Percentiles rank a stretch among this genome's conserved stretches.
These are phyloP conservation scores for Eubasilissa regina DNA, from an alignment of 1,140 invertebrate species.

Conservation along the genomic window DNA sequence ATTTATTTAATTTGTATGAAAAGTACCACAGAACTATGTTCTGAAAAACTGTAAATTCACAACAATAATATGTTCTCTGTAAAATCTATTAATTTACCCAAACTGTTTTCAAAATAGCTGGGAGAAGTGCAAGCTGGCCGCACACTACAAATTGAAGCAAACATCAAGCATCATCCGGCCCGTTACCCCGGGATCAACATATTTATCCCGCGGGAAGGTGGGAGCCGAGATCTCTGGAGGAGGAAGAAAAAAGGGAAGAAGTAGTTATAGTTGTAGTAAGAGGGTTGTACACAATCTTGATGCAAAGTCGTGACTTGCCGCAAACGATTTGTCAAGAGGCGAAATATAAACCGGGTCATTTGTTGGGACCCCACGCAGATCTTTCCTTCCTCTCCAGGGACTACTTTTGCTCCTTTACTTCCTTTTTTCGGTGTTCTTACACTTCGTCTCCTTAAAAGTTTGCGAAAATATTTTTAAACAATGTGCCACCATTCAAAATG, in stretches of 20 bases:
- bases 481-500: too few relatives aligned
- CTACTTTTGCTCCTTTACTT: conserved; percentile 40
- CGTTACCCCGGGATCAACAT: conserved; percentile 45
- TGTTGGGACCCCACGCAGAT: conserved; percentile 53
- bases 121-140: neutral
- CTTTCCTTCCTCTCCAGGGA: conserved; percentile 22
- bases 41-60: too few relatives aligned
- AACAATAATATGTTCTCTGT: too few relatives aligned
- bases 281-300: conserved; percentile 55
- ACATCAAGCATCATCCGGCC: conserved; percentile 39
- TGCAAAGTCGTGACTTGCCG: conserved; percentile 60
- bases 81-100: too few relatives aligned
- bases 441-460: neutral
- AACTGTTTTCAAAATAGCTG: neutral
- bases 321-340: conserved; percentile 59
- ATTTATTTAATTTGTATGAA: too few relatives aligned
- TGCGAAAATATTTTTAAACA: neutral
- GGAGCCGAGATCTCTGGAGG: neutral
- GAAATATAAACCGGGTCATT: conserved; percentile 61
- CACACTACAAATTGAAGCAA: conserved; percentile 23
- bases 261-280: conserved; percentile 28
- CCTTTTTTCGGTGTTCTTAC: conserved; percentile 35
- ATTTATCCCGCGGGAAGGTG: conserved; percentile 39
- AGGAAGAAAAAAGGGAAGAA: conserved; percentile 21
- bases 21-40: too few relatives aligned